Evolutionary conservation across 2,888 invertebrate genomes (phyloP).

Genomic region (Melanotus villosus): DNA sequence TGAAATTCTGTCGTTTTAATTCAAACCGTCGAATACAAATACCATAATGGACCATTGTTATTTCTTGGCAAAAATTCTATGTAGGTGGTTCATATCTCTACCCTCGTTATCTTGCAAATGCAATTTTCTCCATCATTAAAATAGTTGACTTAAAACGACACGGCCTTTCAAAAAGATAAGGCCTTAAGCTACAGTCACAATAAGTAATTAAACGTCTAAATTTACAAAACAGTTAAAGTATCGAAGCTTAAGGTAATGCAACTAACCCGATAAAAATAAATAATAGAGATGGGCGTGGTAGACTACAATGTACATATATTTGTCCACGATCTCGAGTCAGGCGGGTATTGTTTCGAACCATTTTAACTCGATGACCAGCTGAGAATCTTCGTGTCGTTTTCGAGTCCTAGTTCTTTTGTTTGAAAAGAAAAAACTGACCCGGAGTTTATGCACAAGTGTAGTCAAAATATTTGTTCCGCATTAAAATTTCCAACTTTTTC

Average conservation of each 20-base stretch:
- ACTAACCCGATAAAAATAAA: conserved; percentile 26
- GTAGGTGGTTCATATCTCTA: no score
- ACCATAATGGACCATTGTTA: no score
- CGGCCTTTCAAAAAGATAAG: not conserved
- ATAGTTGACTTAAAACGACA: not conserved
- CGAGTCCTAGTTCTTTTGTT: not conserved
- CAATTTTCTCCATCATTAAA: not conserved
- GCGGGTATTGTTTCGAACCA: conserved; percentile 3
- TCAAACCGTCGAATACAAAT: no score
- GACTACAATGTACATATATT: conserved; percentile 26
- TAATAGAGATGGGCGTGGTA: conserved; percentile 30
- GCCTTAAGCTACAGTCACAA: not conserved
- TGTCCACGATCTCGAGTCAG: not conserved
- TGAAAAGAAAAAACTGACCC: not conserved
- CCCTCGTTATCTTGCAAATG: not conserved
- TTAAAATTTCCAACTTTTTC: not conserved
- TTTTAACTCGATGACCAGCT: conserved; percentile 11
- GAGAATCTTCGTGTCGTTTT: not conserved
- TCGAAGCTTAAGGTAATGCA: conserved; percentile 9
- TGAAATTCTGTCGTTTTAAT: no score
- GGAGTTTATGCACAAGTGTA: no score
- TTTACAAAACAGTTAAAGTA: not conserved
- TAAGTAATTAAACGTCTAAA: conserved; percentile 17
- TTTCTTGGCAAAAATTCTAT: no score
- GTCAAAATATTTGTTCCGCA: no score